Evolutionary conservation across 1,140 invertebrate species (phyloP), one percentile per base, ranked within the genome.

Genomic region (Caerostris darwini): DNA sequence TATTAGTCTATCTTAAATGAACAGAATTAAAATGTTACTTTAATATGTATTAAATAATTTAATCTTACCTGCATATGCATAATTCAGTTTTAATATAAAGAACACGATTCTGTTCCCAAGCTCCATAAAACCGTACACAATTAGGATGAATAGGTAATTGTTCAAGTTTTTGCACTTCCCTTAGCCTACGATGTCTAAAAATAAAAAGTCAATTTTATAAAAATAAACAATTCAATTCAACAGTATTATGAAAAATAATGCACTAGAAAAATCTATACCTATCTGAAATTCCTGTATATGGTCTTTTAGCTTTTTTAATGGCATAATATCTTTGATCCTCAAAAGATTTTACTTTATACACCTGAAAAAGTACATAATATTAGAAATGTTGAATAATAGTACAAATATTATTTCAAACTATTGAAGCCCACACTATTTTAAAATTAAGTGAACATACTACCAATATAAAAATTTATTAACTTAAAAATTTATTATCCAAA

Each of bases 41-140:
- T 64, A 10, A 14, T 67, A 14, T 67, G 12, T 67, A 50, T n/a
- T 5, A 12, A 3, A 3, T 12, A 57, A 5, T 57, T n/a, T 85
- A 7, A 58, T 14, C 17, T 92, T 95, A 96, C 96, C 96, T 96
- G 61, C 95, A 97, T 96, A 96, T 95, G 95, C 98, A 98, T 3
- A 98, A 96, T 96, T 98, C 98, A 95, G 97, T 97, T 95, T 98
- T 97, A 94, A 98, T 97, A 95, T 97, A 98, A 3, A 98, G 96
- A 71, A 97, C 96, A 95, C 97, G 96, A 53, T 97, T 96, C 95
- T 98, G 97, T 96, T 98, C 97, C 98, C 98, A 98, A 2, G 98
- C 97, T 90, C 96, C 96, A 93, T 97, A 96, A 94, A 98, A 97
- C 88, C 96, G 96, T 7, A 98, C 97, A 95, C 97, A 97, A 96